These are phyloP conservation scores for Macrostomum lignano DNA, from an alignment of 1,140 invertebrate species.

Conservation along the genomic window DNA sequence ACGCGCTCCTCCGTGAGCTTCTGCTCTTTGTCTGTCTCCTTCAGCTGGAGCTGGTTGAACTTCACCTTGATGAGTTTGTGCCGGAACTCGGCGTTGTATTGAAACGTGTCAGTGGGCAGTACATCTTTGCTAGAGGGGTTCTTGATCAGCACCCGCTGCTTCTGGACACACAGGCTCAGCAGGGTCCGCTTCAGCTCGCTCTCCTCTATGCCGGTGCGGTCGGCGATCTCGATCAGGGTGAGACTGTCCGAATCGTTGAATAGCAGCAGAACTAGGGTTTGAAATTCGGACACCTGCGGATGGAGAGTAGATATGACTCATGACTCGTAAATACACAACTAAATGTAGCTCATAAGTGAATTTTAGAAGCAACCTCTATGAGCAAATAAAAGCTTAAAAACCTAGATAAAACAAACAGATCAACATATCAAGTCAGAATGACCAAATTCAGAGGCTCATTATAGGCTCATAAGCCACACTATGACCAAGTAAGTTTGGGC, in stretches of 20 bases:
- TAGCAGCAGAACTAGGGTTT: slow-evolving; percentile 64
- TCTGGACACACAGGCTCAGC: slow-evolving; percentile 82
- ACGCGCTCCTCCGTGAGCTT: slow-evolving; percentile 87
- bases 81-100: slow-evolving; percentile 67
- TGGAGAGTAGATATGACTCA: too few species aligned
- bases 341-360: too few species aligned
- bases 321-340: too few species aligned
- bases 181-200: slow-evolving; percentile 70
- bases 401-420: too few species aligned
- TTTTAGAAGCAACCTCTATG: too few species aligned
- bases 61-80: slow-evolving; percentile 90
- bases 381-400: too few species aligned
- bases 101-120: slow-evolving; percentile 54
- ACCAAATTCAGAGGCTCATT: too few species aligned
- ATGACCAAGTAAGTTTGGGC: too few species aligned
- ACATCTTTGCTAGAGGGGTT: slow-evolving; percentile 34
- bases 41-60: slow-evolving; percentile 98
- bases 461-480: too few species aligned
- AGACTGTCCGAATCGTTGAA: slow-evolving; percentile 53
- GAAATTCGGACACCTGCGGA: slow-evolving; percentile 87
- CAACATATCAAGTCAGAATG: too few species aligned
- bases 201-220: slow-evolving; percentile 47
- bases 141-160: slow-evolving; percentile 55
- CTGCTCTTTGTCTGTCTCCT: slow-evolving; percentile 85
- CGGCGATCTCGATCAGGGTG: slow-evolving; percentile 58